Percentiles rank a stretch among this genome's conserved stretches.
Conservation (phyloP, 2,113 vertebrate genomes). For the Cephalopholis sonnerati region DNA sequence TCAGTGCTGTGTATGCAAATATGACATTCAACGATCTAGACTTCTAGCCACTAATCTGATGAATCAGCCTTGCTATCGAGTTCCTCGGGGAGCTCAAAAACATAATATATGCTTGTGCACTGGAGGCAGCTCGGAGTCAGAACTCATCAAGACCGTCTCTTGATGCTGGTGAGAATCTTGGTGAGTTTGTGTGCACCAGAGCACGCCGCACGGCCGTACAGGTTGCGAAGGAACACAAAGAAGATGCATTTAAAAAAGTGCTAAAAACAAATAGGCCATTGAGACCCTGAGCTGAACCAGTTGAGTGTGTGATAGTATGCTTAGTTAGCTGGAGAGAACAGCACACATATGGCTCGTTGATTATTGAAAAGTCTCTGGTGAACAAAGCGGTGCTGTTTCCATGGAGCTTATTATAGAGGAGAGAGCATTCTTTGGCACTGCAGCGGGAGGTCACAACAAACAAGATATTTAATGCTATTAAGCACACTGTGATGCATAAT, state of each 20-base stretch:
- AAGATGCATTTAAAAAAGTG: slow-evolving; percentile 15
- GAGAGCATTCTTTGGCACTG: slow-evolving; percentile 32
- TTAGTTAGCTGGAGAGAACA: slow-evolving; percentile 53
- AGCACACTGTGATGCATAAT: slow-evolving; percentile 5
- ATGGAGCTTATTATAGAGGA: slow-evolving; percentile 59
- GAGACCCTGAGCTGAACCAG: slow-evolving; percentile 47
- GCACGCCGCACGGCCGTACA: not conserved
- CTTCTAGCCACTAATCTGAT: slow-evolving; percentile 78
- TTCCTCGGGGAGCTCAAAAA: slow-evolving; percentile 46
- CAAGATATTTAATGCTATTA: slow-evolving; percentile 26
- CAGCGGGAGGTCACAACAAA: slow-evolving; percentile 38
- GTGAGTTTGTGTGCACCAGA: not conserved
- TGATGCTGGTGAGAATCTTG: slow-evolving; percentile 1
- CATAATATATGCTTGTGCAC: slow-evolving; percentile 54
- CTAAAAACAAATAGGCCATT: slow-evolving; percentile 36
- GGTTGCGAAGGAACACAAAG: slow-evolving; percentile 17
- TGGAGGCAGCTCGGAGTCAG: slow-evolving; percentile 45
- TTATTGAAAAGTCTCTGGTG: slow-evolving; percentile 55
- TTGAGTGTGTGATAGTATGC: slow-evolving; percentile 38
- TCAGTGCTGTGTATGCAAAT: slow-evolving; percentile 84
- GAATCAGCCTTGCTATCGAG: slow-evolving; percentile 66
- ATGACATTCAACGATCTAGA: slow-evolving; percentile 83
- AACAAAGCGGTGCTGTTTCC: slow-evolving; percentile 55
- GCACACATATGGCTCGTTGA: slow-evolving; percentile 39
- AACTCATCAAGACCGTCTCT: slow-evolving; percentile 27